These are phyloP conservation scores for Nemurella pictetii DNA, from an alignment of 2,888 invertebrate genomes.

Conservation along the genomic window DNA sequence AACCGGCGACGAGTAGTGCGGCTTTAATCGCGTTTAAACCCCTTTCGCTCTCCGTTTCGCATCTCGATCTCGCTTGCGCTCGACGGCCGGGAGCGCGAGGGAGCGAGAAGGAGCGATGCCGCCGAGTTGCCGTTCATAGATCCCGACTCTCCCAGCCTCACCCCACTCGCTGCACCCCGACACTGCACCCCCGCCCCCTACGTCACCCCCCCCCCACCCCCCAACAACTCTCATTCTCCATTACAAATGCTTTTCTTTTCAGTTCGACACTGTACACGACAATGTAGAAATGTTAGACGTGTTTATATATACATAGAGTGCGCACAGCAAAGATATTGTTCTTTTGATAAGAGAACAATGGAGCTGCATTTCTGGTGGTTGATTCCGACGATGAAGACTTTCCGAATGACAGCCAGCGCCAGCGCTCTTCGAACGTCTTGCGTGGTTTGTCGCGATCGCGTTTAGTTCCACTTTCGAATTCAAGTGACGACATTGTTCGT, in stretches of 20 bases:
- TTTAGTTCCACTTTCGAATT: neutral
- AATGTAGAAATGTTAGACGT: slow-evolving; percentile 4
- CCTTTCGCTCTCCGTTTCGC: slow-evolving; percentile 23
- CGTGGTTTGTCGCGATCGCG: neutral
- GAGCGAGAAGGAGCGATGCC: neutral
- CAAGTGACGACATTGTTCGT: neutral
- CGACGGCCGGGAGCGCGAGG: neutral
- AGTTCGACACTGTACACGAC: slow-evolving; percentile 27
- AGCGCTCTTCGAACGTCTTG: neutral
- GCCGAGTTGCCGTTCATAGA: slow-evolving; percentile 11
- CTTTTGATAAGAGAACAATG: neutral
- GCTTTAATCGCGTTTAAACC: slow-evolving; percentile 25
- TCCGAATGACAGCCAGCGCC: neutral
- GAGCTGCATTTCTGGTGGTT: neutral
- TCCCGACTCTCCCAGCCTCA: slow-evolving; percentile 8
- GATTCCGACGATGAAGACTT: neutral
- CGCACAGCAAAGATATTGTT: neutral
- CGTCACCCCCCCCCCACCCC: neutral
- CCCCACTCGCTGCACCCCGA: slow-evolving; percentile 15
- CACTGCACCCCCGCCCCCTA: neutral
- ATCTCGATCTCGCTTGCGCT: slow-evolving; percentile 6
- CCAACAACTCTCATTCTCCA: slow-evolving; percentile 22
- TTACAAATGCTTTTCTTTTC: slow-evolving; percentile 32
- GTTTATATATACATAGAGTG: neutral
- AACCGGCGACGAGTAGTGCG: neutral